Base-by-base conservation (phyloP, 2,113 vertebrate species). In the Tauraco erythrolophus region DNA sequence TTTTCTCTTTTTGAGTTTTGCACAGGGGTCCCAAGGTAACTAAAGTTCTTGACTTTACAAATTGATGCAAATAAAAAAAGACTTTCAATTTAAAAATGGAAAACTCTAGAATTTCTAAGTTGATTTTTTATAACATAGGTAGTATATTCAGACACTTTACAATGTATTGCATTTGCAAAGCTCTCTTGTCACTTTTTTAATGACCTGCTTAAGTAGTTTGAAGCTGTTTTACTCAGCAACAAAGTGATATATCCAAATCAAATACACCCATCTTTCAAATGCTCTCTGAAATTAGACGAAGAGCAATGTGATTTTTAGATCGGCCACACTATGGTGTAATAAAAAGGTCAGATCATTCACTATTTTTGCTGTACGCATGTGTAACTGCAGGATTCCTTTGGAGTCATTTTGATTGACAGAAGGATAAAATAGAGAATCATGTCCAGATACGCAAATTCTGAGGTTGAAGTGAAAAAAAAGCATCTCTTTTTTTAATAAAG, bases 261-360 rank as follows among this genome's bases (percentile, higher is more conserved):
- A n/a, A n/a, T n/a, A n/a, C n/a, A n/a, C n/a, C 3, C 12, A 61
- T 39, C 7, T 77, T 58, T 77, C 3, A 65, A 80, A 74, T 84
- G 74, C 22, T 16, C 30, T 35, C 18, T 68, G 64, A 86, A 92
- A 71, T 75, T 54, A 57, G 5, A 9, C 6, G 75, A 21, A 76
- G 6, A 39, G 3, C 68, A 70, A 22, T 84, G 28, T 78, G 28
- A 31, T 61, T 66, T 84, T 58, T 71, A 89, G 16, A 15, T 28
- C 77, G 37, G 13, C 6, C 12, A 48, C 0, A 0, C 4, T 60
- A 5, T 11, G 2, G 3, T 77, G 25, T 54, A 78, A 51, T 17
- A 15, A 60, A 64, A 28, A 65, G 13, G 85, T 54, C 25, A 25
- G 31, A 19, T 90, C 3, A 46, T 80, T 80, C n/a, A 46, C 5